Conservation (phyloP, 2,113 vertebrate genomes). For the Gracilinanus agilis region DNA sequence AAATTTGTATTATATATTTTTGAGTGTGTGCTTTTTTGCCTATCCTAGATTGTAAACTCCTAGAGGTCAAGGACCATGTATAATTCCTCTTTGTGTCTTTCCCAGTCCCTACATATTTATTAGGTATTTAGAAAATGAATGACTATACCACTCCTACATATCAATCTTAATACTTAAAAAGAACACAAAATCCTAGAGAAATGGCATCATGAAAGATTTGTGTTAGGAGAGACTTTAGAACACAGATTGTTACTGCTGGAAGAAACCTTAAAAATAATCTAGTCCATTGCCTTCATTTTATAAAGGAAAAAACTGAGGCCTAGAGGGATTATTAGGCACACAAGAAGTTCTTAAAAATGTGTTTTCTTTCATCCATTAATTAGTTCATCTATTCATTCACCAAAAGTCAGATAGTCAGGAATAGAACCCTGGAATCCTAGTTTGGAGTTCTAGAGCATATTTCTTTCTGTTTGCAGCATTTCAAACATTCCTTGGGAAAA, state of each 20-base stretch:
- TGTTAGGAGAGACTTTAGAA: not conserved
- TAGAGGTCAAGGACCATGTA: not conserved
- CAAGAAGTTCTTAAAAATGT: not conserved
- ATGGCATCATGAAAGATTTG: not conserved
- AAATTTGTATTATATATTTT: not conserved
- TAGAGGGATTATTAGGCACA: not conserved
- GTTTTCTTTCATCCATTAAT: not conserved
- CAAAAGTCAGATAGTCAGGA: fast-evolving
- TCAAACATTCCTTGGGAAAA: conserved; percentile 91
- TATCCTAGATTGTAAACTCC: not conserved
- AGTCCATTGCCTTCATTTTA: not conserved
- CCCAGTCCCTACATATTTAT: not conserved
- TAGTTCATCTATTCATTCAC: not conserved
- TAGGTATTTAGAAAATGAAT: not conserved
- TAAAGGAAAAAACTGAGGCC: not conserved
- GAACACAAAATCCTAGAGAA: not conserved
- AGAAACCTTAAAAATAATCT: not conserved
- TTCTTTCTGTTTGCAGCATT: conserved; percentile 86
- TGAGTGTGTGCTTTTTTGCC: not conserved
- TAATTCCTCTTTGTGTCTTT: not conserved
- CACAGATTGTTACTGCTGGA: not conserved
- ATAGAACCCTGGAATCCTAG: not conserved
- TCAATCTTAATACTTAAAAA: not conserved
- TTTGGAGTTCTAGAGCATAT: not conserved
- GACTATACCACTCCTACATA: not conserved